Conservation (phyloP, 2,888 invertebrate species). For the Neuroscelio doddi region DNA sequence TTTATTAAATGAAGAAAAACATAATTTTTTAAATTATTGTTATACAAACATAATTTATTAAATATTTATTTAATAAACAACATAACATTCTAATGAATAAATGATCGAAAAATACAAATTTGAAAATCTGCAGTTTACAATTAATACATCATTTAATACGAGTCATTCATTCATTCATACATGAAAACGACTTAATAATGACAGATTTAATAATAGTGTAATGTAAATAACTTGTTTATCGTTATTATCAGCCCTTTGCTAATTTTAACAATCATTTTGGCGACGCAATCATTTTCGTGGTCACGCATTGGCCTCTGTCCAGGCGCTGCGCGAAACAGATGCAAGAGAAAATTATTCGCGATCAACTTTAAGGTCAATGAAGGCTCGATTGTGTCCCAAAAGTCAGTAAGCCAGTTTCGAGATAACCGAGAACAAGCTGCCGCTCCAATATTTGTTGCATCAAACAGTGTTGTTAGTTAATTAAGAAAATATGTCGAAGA, state of each 20-base stretch:
- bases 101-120: conserved; percentile 10
- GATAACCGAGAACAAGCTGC: conserved; percentile 35
- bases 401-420: conserved; percentile 57
- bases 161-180: conserved; percentile 5
- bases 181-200: conserved; percentile 4
- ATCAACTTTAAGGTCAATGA: conserved; percentile 63
- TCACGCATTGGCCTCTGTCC: conserved; percentile 60
- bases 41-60: no score
- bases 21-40: no score
- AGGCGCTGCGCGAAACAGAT: conserved; percentile 59
- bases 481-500: conserved; percentile 59
- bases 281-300: conserved; percentile 50
- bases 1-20: no score
- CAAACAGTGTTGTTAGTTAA: conserved; percentile 6
- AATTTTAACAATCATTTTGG: conserved; percentile 62
- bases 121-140: no score
- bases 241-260: conserved; percentile 59
- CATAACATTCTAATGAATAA: no score
- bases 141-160: background rate
- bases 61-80: no score
- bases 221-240: conserved; percentile 26
- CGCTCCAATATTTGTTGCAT: conserved; percentile 15
- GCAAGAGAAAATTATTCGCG: conserved; percentile 55
- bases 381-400: conserved; percentile 58
- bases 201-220: background rate